phyloP scores from a whole-genome alignment of 2,113 vertebrate genomes.

The Python bivittatus region DNA sequence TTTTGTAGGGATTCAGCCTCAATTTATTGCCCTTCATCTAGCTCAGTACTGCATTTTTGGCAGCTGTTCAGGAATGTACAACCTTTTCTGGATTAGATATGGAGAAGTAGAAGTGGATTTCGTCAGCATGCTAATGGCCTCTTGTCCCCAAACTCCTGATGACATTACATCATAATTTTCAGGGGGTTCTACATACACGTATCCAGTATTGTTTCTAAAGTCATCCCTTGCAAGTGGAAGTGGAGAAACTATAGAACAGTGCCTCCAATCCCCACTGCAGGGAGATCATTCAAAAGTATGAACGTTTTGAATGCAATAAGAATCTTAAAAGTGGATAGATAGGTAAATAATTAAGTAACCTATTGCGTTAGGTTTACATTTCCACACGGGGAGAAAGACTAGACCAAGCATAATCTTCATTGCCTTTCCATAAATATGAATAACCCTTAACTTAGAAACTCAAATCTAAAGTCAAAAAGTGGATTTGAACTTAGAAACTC shows the following conservation, averaged over 20 bases:
- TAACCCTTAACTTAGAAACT: background rate
- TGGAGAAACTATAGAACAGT: background rate
- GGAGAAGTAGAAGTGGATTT: background rate
- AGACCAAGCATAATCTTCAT: background rate
- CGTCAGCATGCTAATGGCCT: background rate
- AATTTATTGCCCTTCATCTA: background rate
- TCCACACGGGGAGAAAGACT: background rate
- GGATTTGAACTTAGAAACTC: background rate
- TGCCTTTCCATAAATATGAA: background rate
- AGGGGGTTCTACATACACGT: background rate
- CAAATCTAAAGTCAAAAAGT: background rate
- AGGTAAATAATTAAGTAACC: background rate
- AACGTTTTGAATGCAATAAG: background rate
- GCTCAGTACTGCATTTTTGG: background rate
- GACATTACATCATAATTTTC: background rate
- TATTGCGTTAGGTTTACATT: background rate
- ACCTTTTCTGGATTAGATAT: background rate
- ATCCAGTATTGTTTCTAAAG: background rate
- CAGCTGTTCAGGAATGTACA: background rate
- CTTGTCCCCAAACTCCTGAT: background rate
- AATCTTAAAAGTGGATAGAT: background rate
- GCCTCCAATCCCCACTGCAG: background rate
- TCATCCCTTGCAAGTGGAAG: background rate
- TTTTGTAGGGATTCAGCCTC: background rate
- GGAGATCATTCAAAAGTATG: background rate